A percentile compares a stretch with the other conserved stretches of the same genome.
Conservation (phyloP, 2,113 vertebrate genomes). For the Dipodomys spectabilis region DNA sequence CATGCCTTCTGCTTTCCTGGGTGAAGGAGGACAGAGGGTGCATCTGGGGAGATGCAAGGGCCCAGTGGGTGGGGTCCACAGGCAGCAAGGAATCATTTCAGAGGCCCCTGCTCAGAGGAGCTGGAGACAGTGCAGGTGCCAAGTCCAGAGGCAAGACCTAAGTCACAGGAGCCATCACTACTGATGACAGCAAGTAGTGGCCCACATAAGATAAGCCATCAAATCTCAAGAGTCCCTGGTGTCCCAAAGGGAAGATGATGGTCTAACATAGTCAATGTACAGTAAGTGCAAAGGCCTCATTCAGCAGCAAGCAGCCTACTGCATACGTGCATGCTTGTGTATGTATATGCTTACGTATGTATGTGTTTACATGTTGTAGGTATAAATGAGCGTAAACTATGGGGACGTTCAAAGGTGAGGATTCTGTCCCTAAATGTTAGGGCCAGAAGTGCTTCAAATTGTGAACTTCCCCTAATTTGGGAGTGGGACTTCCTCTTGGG, state of each 20-base stretch:
- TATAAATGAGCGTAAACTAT: fast-evolving
- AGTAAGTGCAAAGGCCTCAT: neutral
- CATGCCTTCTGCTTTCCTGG: neutral
- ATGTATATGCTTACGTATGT: too few species aligned
- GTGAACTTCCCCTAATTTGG: neutral
- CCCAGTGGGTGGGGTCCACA: fast-evolving
- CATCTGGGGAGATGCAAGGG: neutral
- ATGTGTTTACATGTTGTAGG: too few species aligned
- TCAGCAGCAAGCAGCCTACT: neutral
- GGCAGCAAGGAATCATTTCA: neutral
- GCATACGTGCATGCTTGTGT: too few species aligned
- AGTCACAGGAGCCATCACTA: too few species aligned
- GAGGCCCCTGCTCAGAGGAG: neutral
- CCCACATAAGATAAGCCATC: neutral
- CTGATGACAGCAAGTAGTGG: too few species aligned
- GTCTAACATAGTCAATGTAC: neutral
- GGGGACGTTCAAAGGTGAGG: fast-evolving
- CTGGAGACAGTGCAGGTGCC: fast-evolving
- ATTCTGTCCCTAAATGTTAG: too few species aligned
- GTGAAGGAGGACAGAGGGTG: neutral
- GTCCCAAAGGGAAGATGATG: neutral
- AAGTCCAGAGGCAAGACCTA: neutral
- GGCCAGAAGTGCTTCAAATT: neutral
- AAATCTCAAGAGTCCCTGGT: neutral
- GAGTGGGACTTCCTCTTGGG: too few species aligned